Evolutionary conservation across 2,797 vertebrate genomes (phyloP), one percentile per base, ranked within the genome.

Genomic region (Cossypha caffra): DNA sequence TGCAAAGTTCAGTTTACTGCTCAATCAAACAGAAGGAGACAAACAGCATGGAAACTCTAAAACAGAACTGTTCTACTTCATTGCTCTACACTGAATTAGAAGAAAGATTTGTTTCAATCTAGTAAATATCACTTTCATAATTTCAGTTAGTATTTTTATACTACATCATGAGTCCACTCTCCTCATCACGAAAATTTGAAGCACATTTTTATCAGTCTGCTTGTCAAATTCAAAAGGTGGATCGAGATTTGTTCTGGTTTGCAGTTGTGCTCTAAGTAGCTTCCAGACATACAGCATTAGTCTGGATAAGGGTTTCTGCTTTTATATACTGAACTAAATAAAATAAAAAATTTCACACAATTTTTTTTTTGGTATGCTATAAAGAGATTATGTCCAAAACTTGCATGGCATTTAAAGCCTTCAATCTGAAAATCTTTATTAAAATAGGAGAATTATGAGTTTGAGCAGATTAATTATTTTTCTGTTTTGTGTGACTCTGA

Each of bases 81-180:
- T 55, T 62, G 26, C 2, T 66, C 16, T 29, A 38, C 0, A 0
- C 31, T 45, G 42, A 54, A 75, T 90, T n/a, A 72, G 31, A 61
- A 63, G 13, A 61, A 0, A 37, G 29, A 5, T 71, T 80, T 77
- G 1, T 57, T 94, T 91, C 68, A 63, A 29, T 50, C 5, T 52
- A 58, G 18, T 11, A 48, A 76, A n/a, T 62, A 57, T 7, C 1
- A 18, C 3, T 76, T 77, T 26, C 5, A 13, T 29, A 61, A 58
- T 0, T 84, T 64, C 42, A 58, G 7, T 72, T 86, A 51, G 5
- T 21, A 54, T 61, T 80, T 91, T 61, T 16, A 23, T 50, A 52
- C 1, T 8, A 17, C 52, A 37, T 7, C 2, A 26, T 58, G 23
- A 69, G 9, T n/a, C 0, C 3, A 16, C 9, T 5, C 9, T n/a